Evolutionary conservation across 2,797 vertebrate species (phyloP).

Genomic region (Apodemus agrarius): DNA sequence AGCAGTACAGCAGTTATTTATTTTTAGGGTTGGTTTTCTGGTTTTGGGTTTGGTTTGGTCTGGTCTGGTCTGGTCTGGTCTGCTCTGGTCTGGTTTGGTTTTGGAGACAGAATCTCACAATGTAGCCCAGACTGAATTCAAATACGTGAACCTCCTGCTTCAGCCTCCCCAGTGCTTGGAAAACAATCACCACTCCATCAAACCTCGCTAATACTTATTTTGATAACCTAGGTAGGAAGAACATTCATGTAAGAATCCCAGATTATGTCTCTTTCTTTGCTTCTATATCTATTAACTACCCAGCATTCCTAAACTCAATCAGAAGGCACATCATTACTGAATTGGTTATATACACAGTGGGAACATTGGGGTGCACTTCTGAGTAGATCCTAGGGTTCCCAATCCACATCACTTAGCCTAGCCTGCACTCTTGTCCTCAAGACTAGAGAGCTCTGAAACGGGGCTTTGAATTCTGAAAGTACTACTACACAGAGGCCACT

Average conservation of each 20-base stretch:
- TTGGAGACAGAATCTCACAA: background rate
- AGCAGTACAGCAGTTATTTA: background rate
- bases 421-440: background rate
- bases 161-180: background rate
- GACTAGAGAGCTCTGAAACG: background rate
- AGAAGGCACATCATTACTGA: background rate
- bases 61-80: background rate
- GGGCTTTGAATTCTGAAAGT: background rate
- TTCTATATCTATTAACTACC: background rate
- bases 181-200: no score
- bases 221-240: background rate
- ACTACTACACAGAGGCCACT: background rate
- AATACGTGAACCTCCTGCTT: background rate
- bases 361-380: background rate
- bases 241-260: background rate
- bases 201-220: background rate
- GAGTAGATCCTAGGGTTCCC: background rate
- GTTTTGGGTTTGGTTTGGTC: background rate
- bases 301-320: background rate
- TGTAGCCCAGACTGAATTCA: background rate
- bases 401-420: background rate
- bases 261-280: background rate
- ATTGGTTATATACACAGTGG: background rate
- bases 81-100: background rate
- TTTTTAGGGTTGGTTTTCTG: background rate